Base-by-base conservation (phyloP, 2,113 vertebrate species). In the Siphamia tubifer region DNA sequence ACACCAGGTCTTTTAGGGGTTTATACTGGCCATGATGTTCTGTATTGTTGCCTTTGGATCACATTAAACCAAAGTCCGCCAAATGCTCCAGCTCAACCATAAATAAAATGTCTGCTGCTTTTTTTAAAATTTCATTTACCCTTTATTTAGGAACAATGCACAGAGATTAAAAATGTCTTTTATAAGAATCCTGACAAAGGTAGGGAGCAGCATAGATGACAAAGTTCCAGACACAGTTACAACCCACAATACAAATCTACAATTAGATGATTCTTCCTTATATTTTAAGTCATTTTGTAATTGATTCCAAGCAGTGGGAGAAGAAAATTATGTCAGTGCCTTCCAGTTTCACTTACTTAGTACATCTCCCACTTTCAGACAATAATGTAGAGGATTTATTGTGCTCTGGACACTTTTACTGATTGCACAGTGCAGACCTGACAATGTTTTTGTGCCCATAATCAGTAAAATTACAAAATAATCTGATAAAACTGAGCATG, bases 251-350 rank as follows among this genome's bases (percentile, higher is more conserved):
- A n/a, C n/a, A n/a, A n/a, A n/a, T n/a, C n/a, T n/a, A n/a, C n/a
- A n/a, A n/a, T n/a, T n/a, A n/a, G n/a, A n/a, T n/a, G n/a, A n/a
- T n/a, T n/a, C n/a, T n/a, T n/a, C n/a, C n/a, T n/a, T n/a, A n/a
- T n/a, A n/a, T n/a, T n/a, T n/a, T n/a, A n/a, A n/a, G n/a, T n/a
- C n/a, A n/a, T n/a, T n/a, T n/a, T n/a, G n/a, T n/a, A n/a, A n/a
- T n/a, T n/a, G n/a, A n/a, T n/a, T n/a, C n/a, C n/a, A n/a, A n/a
- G n/a, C n/a, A n/a, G n/a, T n/a, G n/a, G n/a, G n/a, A 67, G 47
- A 60, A 32, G 48, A 61, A 63, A 19, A 17, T 35, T 24, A 40
- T 49, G 56, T 79, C 68, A 56, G 28, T 13, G 6, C 28, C 48
- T n/a, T n/a, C 15, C 21, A 24, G 53, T 40, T 60, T 32, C 39